phyloP scores from a whole-genome alignment of 2,888 invertebrate species.

The Iphiclides podalirius region DNA sequence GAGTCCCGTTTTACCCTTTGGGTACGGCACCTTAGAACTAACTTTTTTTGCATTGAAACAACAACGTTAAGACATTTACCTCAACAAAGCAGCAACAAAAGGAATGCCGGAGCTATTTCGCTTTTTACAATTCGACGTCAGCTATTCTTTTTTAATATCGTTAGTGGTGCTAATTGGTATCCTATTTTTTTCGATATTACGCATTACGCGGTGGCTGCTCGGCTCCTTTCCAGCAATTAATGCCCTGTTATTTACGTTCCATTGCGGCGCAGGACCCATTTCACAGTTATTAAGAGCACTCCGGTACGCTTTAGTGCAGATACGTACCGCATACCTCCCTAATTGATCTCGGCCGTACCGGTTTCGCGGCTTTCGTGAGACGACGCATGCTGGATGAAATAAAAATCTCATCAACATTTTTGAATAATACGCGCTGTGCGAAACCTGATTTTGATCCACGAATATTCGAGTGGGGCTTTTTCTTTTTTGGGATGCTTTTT shows the following conservation, averaged over 20 bases:
- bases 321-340: conserved; percentile 19
- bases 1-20: too few species aligned
- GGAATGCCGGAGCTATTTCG: too few species aligned
- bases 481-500: neutral
- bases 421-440: neutral
- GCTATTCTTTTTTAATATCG: too few species aligned
- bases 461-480: neutral
- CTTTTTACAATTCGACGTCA: too few species aligned
- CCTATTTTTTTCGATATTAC: too few species aligned
- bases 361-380: conserved; percentile 11
- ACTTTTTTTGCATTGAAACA: too few species aligned
- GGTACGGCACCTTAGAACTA: too few species aligned
- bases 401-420: conserved; percentile 8
- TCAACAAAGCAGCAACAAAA: too few species aligned
- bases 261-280: conserved; percentile 16
- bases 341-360: conserved; percentile 22
- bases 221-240: too few species aligned
- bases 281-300: conserved; percentile 17
- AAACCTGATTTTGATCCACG: neutral
- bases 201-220: too few species aligned
- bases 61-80: too few species aligned
- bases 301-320: conserved; percentile 17
- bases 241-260: conserved; percentile 13
- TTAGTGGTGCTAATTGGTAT: too few species aligned
- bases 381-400: conserved; percentile 3